phyloP scores from a whole-genome alignment of 2,113 vertebrate species.

The Elephas maximus region DNA sequence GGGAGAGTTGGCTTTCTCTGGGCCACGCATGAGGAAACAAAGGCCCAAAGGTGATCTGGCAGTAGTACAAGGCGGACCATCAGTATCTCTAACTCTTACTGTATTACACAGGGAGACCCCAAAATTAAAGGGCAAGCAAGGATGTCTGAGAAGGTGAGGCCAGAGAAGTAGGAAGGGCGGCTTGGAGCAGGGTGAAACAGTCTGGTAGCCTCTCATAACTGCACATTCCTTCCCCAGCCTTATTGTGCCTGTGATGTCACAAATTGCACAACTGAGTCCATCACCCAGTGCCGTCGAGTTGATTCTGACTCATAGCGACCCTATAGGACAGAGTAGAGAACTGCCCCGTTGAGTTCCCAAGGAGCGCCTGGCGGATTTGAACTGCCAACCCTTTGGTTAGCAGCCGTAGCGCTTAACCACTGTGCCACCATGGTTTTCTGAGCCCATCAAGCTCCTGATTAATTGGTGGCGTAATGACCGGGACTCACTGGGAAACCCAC shows the following conservation, averaged over 20 bases:
- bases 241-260: background rate
- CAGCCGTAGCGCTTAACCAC: no score
- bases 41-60: background rate
- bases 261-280: background rate
- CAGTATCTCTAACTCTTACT: background rate
- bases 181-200: background rate
- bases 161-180: background rate
- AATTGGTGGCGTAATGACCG: background rate
- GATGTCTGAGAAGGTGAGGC: background rate
- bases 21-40: background rate
- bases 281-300: background rate
- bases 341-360: no score
- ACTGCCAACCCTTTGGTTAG: no score
- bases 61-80: background rate
- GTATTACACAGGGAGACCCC: background rate
- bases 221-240: background rate
- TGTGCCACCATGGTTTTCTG: no score
- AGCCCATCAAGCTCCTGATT: background rate
- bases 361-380: no score
- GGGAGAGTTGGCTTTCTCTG: background rate
- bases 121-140: background rate
- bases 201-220: background rate
- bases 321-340: no score
- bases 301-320: no score
- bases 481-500: background rate